phyloP scores from a whole-genome alignment of 2,797 vertebrate genomes.

The Hippoglossus hippoglossus region DNA sequence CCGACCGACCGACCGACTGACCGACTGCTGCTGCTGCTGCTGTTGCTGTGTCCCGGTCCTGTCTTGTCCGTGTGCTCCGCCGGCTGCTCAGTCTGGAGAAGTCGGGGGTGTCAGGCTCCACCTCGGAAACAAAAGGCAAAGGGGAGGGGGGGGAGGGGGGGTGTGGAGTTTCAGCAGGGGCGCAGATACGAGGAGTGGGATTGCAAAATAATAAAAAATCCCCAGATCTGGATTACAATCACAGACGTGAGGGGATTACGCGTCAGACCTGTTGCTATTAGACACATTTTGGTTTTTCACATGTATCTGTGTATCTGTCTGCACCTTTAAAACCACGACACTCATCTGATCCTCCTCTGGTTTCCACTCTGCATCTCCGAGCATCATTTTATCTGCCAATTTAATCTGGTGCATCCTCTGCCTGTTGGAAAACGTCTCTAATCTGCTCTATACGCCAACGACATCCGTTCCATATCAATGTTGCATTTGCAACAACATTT shows the following conservation, averaged over 20 bases:
- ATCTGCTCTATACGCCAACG: no score
- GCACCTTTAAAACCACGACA: not conserved
- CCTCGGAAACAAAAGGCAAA: constrained; percentile 75
- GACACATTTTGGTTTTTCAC: not conserved
- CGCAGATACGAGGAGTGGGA: constrained; percentile 23
- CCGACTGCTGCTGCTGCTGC: constrained; percentile 1
- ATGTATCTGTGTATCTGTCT: not conserved
- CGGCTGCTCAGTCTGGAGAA: constrained; percentile 61
- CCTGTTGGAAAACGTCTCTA: no score
- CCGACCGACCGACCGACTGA: no score
- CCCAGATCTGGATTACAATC: constrained; percentile 1
- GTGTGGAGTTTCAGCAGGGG: constrained; percentile 31
- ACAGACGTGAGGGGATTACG: not conserved
- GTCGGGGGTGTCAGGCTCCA: constrained; percentile 77
- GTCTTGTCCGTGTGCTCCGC: constrained; percentile 51
- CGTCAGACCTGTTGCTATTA: constrained; percentile 69
- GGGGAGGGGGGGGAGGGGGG: constrained; percentile 14
- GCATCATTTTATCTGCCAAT: no score
- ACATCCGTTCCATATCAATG: no score
- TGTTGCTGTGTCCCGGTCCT: constrained; percentile 52
- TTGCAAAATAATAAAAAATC: constrained; percentile 1
- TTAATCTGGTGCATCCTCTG: no score
- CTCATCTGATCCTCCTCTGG: not conserved
- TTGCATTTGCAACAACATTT: not conserved
- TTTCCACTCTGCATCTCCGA: not conserved